Conservation (phyloP, 2,888 invertebrate species). For the Macropis europaea region DNA sequence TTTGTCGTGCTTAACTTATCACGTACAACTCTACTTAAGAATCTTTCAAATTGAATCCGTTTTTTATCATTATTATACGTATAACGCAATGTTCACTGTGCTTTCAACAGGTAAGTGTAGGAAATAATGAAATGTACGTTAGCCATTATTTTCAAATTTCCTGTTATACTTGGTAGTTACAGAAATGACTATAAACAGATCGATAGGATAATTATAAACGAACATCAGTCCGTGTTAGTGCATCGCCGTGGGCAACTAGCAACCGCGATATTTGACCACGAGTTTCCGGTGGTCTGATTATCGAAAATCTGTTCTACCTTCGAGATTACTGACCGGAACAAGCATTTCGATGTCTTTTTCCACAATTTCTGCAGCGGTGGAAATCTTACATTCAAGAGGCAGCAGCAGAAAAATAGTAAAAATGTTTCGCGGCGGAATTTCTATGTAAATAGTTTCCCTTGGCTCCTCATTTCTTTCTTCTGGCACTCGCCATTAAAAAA, state of each 20-base stretch:
- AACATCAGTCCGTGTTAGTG: neutral
- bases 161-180: neutral
- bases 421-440: neutral
- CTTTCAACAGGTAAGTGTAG: no score
- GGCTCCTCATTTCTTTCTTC: neutral
- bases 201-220: slow-evolving; percentile 3
- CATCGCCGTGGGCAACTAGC: neutral
- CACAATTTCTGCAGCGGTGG: slow-evolving; percentile 12
- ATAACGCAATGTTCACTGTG: no score
- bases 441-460: neutral
- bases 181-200: neutral
- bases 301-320: slow-evolving; percentile 43
- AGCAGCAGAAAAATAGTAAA: slow-evolving; percentile 13
- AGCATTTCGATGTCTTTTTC: slow-evolving; percentile 15
- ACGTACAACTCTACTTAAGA: no score
- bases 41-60: no score
- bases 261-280: slow-evolving; percentile 18
- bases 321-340: slow-evolving; percentile 44
- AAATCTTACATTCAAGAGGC: slow-evolving; percentile 28
- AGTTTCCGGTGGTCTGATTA: slow-evolving; percentile 32
- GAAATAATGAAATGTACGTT: no score
- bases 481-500: neutral
- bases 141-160: no score
- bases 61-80: no score
- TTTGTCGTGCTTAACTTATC: no score